Evolutionary conservation across 92 coral and sea anemone genomes (phyloP), one percentile per base, ranked within the genome.

Genomic region (Pocillopora grandis): DNA sequence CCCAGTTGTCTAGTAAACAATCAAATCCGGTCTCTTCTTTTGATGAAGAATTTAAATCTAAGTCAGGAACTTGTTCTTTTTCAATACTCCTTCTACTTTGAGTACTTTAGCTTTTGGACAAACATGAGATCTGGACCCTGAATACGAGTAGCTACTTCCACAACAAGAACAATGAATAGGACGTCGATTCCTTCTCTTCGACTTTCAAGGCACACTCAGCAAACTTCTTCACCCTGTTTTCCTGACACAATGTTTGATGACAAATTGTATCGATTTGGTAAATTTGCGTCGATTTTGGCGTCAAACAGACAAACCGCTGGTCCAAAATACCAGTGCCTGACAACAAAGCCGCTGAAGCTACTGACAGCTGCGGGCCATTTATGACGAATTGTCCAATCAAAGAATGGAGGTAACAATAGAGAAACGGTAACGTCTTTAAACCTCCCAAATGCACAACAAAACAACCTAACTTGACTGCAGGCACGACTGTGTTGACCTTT

Each of bases 61-160:
- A 63, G 67, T 63, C 69, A n/a, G 10, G 69, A n/a, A 65, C 33
- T 65, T 65, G 8, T n/a, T 65, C 69, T 19, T 65, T 20, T 63
- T 33, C 67, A 63, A 2, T 16, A 15, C 67, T 63, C 67, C 20
- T 63, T 63, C 16, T n/a, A 63, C 67, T 63, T 63, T 63, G 67
- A 19, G 8, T 20, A 21, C 37, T 21, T 21, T 5, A 59, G 27
- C 57, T 9, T 18, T 31, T 60, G 15, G 14, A 35, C 70, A 60
- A 17, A 23, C 36, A 37, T 60, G 72, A 7, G 62, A 62, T 42
- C 81, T 77, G 10, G 83, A 79, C 33, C 75, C 74, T 1, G 74
- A 79, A 9, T 79, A 79, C 9, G 74, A 79, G 23, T 79, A 79
- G 20, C 74, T 65, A 14, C 21, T 67, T 16, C 75, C 84, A 55